phyloP scores from a whole-genome alignment of 2,113 vertebrate genomes.

The Rana temporaria region DNA sequence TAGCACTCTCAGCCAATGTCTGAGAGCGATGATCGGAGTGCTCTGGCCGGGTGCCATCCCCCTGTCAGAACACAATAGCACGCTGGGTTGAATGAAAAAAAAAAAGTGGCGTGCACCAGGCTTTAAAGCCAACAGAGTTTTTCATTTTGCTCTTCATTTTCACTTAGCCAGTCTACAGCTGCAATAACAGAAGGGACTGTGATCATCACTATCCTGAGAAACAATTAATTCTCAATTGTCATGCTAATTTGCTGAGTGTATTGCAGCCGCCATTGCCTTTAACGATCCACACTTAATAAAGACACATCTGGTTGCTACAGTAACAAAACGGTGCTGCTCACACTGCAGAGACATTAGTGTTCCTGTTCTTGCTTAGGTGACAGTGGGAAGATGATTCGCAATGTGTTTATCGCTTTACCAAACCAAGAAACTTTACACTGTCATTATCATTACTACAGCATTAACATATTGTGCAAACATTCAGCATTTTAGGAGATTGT shows the following conservation, averaged over 20 bases:
- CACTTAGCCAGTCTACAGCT: slow-evolving; percentile 29
- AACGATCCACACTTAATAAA: slow-evolving; percentile 45
- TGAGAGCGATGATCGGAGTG: too few species aligned
- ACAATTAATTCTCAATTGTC: slow-evolving; percentile 56
- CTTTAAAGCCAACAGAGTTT: not conserved
- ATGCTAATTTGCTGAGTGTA: slow-evolving; percentile 40
- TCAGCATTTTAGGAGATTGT: too few species aligned
- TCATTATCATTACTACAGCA: not conserved
- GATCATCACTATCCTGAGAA: slow-evolving; percentile 28
- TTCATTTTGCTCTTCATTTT: slow-evolving; percentile 5
- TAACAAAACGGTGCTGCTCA: slow-evolving; percentile 9
- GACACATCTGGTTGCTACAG: slow-evolving; percentile 53
- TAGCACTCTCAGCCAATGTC: too few species aligned
- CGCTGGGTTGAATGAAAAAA: too few species aligned
- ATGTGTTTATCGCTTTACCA: not conserved
- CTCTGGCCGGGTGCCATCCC: too few species aligned
- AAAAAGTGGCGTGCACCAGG: too few species aligned
- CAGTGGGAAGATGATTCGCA: slow-evolving; percentile 16
- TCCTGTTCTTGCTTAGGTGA: not conserved
- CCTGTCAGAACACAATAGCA: too few species aligned
- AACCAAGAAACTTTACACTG: not conserved
- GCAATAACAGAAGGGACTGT: slow-evolving; percentile 39
- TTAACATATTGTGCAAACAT: too few species aligned
- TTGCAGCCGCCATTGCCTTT: slow-evolving; percentile 32
- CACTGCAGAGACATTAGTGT: not conserved